A percentile compares a stretch with the other conserved stretches of the same genome.
Conservation (phyloP, 2,797 vertebrate genomes). For the Danio choprae region DNA sequence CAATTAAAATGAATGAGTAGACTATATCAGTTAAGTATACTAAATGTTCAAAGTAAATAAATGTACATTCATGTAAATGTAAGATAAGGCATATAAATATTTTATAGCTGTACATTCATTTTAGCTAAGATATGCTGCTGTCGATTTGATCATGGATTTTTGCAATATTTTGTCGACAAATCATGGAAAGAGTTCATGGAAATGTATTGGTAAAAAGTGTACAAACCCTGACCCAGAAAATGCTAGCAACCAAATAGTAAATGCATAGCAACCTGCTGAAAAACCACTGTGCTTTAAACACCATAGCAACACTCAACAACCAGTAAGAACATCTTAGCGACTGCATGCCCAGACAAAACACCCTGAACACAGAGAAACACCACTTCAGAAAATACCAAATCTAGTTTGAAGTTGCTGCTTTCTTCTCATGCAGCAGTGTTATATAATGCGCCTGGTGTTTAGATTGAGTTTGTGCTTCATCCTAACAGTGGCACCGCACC, state of each 20-base stretch:
- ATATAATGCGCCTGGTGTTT: background rate
- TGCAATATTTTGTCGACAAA: too few relatives aligned
- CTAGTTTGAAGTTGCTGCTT: background rate
- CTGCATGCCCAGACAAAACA: background rate
- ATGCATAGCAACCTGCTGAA: constrained; percentile 6
- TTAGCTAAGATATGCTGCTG: too few relatives aligned
- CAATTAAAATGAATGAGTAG: too few relatives aligned
- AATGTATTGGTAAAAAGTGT: too few relatives aligned
- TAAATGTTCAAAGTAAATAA: too few relatives aligned
- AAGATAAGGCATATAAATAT: too few relatives aligned
- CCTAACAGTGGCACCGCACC: constrained; percentile 93
- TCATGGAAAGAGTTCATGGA: too few relatives aligned
- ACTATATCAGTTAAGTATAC: too few relatives aligned
- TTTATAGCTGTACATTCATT: too few relatives aligned
- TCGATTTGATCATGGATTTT: too few relatives aligned
- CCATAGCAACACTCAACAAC: constrained; percentile 2
- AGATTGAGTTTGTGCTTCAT: constrained; percentile 28
- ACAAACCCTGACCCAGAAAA: background rate
- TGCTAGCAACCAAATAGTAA: constrained; percentile 5
- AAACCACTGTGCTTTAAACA: background rate
- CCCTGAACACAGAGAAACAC: background rate
- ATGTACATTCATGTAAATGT: too few relatives aligned
- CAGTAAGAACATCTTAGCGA: background rate
- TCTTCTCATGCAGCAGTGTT: background rate
- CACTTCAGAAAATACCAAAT: background rate